Conservation (phyloP, 2,888 invertebrate species). For the Epirrhoe tristata region DNA sequence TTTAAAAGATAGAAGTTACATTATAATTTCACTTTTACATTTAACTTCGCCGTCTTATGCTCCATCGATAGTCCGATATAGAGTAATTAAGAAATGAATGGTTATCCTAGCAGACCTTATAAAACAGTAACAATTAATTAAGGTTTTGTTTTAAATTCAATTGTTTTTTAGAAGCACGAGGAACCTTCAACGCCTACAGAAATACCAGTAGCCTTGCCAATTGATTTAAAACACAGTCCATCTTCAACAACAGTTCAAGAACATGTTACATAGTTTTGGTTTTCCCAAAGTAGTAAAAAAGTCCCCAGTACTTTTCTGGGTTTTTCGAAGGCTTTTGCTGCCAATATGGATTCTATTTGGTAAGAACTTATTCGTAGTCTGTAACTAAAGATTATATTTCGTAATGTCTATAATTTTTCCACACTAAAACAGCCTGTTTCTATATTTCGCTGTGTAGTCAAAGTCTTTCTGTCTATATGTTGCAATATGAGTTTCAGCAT, state of each 20-base stretch:
- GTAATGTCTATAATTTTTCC: no score
- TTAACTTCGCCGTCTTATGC: background rate
- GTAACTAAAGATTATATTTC: background rate
- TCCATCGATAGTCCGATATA: background rate
- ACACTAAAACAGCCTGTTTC: background rate
- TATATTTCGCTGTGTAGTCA: background rate
- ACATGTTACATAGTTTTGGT: slow-evolving; percentile 53
- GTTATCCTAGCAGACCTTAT: background rate
- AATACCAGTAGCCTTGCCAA: slow-evolving; percentile 39
- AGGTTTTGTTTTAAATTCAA: slow-evolving; percentile 20
- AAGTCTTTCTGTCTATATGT: no score
- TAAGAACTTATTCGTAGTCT: slow-evolving; percentile 47
- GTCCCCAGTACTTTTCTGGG: slow-evolving; percentile 42
- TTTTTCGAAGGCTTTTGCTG: slow-evolving; percentile 45
- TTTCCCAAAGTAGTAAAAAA: slow-evolving; percentile 37
- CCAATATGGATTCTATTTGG: slow-evolving; percentile 54
- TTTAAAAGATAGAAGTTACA: background rate
- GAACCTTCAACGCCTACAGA: slow-evolving; percentile 55
- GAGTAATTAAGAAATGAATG: background rate
- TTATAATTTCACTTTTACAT: background rate
- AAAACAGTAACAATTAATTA: background rate
- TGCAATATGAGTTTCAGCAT: background rate
- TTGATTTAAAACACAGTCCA: slow-evolving; percentile 50
- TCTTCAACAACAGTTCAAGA: slow-evolving; percentile 47
- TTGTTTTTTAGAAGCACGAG: slow-evolving; percentile 33